Conservation (phyloP, 2,888 invertebrate genomes). For the Pheosia gnoma region DNA sequence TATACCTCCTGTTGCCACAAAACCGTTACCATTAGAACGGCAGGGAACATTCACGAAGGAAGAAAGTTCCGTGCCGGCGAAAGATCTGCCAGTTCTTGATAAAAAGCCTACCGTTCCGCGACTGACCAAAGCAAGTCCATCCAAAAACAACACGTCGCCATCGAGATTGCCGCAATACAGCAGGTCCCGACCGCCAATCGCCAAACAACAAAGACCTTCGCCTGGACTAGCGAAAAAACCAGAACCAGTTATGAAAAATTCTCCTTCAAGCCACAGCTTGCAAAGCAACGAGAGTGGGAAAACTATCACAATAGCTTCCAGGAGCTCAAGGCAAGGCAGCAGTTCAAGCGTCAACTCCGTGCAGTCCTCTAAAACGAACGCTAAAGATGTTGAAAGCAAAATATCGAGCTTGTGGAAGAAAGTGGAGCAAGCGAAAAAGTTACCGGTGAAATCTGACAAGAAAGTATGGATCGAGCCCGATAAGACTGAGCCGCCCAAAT, state of each 20-base stretch:
- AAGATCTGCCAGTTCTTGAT: conserved; percentile 66
- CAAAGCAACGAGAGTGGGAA: conserved; percentile 81
- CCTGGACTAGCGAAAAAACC: conserved; percentile 50
- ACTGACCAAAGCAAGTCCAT: conserved; percentile 55
- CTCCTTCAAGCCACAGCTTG: conserved; percentile 83
- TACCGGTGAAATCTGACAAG: conserved; percentile 83
- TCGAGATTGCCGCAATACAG: conserved; percentile 72
- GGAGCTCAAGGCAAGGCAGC: conserved; percentile 69
- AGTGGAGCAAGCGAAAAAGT: conserved; percentile 87
- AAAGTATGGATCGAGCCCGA: conserved; percentile 84
- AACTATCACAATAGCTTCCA: conserved; percentile 68
- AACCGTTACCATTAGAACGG: conserved; percentile 86
- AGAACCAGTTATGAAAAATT: conserved; percentile 72
- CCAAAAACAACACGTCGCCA: conserved; percentile 71
- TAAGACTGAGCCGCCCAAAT: conserved; percentile 66
- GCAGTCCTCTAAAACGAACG: conserved; percentile 77
- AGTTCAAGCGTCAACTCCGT: conserved; percentile 86
- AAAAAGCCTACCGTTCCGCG: conserved; percentile 52
- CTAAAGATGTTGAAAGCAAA: conserved; percentile 89
- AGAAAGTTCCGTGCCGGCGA: conserved; percentile 80
- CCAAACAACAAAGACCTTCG: conserved; percentile 47
- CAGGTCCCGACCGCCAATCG: conserved; percentile 53
- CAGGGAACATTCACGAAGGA: conserved; percentile 97
- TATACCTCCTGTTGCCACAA: conserved; percentile 55
- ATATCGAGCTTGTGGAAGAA: conserved; percentile 92